Percentiles rank a stretch among this genome's conserved stretches.
phyloP scores from a whole-genome alignment of 1,140 invertebrate genomes.

The Harlomillsia oculata region DNA sequence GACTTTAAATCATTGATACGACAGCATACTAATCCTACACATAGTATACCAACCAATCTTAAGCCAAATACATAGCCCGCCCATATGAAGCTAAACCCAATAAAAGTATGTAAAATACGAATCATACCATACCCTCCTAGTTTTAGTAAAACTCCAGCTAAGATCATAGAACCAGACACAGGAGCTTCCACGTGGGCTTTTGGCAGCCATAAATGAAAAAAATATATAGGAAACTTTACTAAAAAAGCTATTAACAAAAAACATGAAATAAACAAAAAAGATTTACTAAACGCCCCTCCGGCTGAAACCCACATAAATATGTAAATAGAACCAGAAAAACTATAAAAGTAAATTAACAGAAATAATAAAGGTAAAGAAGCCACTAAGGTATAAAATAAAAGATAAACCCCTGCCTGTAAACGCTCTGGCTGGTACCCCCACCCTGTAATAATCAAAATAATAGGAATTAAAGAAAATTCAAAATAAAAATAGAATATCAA shows the following conservation, averaged over 20 bases:
- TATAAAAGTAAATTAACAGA: slow-evolving; percentile 45
- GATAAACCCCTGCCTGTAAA: slow-evolving; percentile 49
- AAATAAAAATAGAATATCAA: slow-evolving; percentile 59
- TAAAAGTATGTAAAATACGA: slow-evolving; percentile 39
- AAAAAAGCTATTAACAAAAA: slow-evolving; percentile 52
- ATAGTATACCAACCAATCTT: slow-evolving; percentile 47
- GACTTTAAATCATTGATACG: slow-evolving; percentile 51
- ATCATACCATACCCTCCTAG: slow-evolving; percentile 55
- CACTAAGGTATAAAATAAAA: slow-evolving; percentile 54
- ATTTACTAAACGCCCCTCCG: no score
- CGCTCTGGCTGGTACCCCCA: slow-evolving; percentile 54
- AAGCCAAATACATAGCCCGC: slow-evolving; percentile 45
- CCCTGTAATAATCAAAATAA: slow-evolving; percentile 53
- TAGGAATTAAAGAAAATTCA: slow-evolving; percentile 53
- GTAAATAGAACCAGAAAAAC: no score
- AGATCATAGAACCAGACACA: slow-evolving; percentile 44
- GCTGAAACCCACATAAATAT: no score
- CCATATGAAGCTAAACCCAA: background rate
- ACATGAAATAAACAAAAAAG: slow-evolving; percentile 42
- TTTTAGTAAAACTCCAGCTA: slow-evolving; percentile 58
- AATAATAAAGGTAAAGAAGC: slow-evolving; percentile 52
- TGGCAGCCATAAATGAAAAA: slow-evolving; percentile 58
- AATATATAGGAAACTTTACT: slow-evolving; percentile 59
- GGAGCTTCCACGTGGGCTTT: slow-evolving; percentile 60
- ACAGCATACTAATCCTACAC: slow-evolving; percentile 49